Evolutionary conservation across 2,888 invertebrate genomes (phyloP).

Genomic region (Didymodactylos carnosus): DNA sequence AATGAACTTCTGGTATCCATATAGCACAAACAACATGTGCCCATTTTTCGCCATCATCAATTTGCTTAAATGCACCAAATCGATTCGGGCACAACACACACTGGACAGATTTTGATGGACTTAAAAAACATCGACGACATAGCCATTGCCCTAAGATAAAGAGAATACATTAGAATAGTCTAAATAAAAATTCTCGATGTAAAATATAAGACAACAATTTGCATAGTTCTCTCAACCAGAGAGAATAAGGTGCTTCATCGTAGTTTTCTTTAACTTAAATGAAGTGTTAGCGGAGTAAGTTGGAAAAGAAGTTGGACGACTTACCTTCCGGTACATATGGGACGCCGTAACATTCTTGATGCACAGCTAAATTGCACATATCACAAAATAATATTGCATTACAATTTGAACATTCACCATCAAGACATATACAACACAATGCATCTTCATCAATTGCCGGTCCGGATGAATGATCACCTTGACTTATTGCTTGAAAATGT

Average conservation of each 20-base stretch:
- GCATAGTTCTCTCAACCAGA: too few species aligned
- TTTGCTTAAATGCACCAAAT: constrained; percentile 95
- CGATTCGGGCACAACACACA: constrained; percentile 95
- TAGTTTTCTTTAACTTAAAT: too few species aligned
- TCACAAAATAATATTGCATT: constrained; percentile 97
- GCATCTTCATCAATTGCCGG: constrained; percentile 74
- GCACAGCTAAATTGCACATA: constrained; percentile 96
- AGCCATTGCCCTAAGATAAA: constrained; percentile 59
- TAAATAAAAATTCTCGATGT: too few species aligned
- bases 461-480: not conserved
- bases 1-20: constrained; percentile 89
- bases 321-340: constrained; percentile 72
- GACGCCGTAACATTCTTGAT: constrained; percentile 95
- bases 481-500: constrained; percentile 49
- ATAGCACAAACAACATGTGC: constrained; percentile 94
- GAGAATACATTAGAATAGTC: not conserved
- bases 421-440: constrained; percentile 93
- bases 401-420: constrained; percentile 92
- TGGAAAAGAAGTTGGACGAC: too few species aligned
- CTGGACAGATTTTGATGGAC: constrained; percentile 79
- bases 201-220: too few species aligned
- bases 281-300: too few species aligned
- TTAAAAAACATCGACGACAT: constrained; percentile 79
- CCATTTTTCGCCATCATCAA: constrained; percentile 69
- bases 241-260: too few species aligned